These are phyloP conservation scores for Eidolon dupreanum DNA, from an alignment of 2,797 vertebrate genomes.

Conservation along the genomic window DNA sequence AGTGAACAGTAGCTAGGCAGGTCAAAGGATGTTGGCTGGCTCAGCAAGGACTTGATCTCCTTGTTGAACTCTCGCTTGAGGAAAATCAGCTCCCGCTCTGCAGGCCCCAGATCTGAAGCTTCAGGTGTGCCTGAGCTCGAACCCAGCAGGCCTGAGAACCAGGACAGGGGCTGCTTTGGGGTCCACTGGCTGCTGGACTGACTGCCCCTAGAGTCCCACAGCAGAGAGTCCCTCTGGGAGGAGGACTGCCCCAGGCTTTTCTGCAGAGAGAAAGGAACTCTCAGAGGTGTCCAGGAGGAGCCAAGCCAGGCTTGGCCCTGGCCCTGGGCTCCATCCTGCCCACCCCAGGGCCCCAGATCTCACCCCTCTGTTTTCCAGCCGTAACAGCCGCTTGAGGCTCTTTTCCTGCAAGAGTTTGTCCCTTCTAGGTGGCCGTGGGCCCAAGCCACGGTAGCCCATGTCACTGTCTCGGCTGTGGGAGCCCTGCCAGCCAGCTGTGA, in stretches of 20 bases:
- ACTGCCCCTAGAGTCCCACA: slow-evolving; percentile 28
- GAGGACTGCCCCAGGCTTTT: slow-evolving; percentile 39
- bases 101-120: background rate
- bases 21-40: background rate
- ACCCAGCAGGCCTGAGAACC: slow-evolving; percentile 52
- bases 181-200: slow-evolving; percentile 40
- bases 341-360: background rate
- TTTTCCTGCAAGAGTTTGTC: slow-evolving; percentile 66
- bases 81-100: slow-evolving; percentile 26
- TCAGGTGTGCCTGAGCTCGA: background rate
- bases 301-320: background rate
- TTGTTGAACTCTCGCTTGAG: slow-evolving; percentile 35
- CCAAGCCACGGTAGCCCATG: background rate
- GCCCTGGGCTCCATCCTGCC: background rate
- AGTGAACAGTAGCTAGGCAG: slow-evolving; percentile 41
- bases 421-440: slow-evolving; percentile 33
- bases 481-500: background rate
- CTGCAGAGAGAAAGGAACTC: slow-evolving; percentile 39
- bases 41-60: slow-evolving; percentile 53
- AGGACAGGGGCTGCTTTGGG: slow-evolving; percentile 37
- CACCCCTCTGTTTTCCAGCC: slow-evolving; percentile 71
- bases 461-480: background rate
- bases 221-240: slow-evolving; percentile 2
- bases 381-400: slow-evolving; percentile 58
- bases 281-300: background rate